Evolutionary conservation across 1,140 invertebrate species (phyloP).

Genomic region (Ceratosolen fusciceps): DNA sequence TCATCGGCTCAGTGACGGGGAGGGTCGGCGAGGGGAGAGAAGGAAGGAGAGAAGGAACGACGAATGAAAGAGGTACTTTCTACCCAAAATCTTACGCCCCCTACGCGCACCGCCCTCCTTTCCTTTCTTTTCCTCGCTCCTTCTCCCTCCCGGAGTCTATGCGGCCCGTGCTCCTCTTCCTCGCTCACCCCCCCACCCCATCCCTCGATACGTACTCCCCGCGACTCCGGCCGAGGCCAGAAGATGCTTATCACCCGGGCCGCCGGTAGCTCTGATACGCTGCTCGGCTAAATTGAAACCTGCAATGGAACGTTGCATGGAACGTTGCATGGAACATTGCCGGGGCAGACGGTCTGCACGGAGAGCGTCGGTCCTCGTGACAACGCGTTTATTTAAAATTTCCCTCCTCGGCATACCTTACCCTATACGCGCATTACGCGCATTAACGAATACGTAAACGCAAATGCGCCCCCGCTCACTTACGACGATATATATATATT

Average conservation of each 20-base stretch:
- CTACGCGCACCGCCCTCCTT: conserved; percentile 51
- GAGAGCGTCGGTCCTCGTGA: neutral
- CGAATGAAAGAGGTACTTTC: conserved; percentile 56
- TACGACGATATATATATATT: neutral
- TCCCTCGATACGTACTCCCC: no score
- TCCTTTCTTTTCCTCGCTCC: conserved; percentile 23
- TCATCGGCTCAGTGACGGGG: no score
- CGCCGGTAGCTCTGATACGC: conserved; percentile 13
- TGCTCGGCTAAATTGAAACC: neutral
- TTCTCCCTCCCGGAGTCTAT: neutral
- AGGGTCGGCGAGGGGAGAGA: neutral
- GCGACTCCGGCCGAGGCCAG: no score
- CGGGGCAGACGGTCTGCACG: no score
- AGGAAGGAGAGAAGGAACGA: neutral
- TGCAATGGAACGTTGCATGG: neutral
- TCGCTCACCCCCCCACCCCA: neutral
- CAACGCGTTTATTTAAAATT: conserved; percentile 23
- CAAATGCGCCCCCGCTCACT: neutral
- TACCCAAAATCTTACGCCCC: conserved; percentile 55
- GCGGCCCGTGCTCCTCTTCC: neutral
- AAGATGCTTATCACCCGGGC: no score
- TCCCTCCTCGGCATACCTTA: no score
- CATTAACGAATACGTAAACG: no score
- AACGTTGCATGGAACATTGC: neutral
- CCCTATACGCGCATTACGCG: no score